Evolutionary conservation across 1,140 invertebrate species (phyloP).

Genomic region (Temnothorax nylanderi): DNA sequence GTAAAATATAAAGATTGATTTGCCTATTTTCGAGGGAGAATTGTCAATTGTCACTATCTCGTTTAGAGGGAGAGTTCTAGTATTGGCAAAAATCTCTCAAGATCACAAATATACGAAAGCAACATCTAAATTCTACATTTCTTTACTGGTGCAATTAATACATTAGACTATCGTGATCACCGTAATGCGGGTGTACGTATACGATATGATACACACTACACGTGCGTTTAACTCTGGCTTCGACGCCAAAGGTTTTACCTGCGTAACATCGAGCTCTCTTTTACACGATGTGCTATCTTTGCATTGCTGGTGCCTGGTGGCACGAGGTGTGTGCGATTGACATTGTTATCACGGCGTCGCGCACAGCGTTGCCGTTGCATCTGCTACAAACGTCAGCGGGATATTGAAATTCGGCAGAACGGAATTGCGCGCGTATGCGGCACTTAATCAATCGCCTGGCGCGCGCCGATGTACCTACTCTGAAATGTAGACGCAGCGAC

Average conservation of each 20-base stretch:
- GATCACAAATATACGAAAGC: neutral
- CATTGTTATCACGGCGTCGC: constrained; percentile 24
- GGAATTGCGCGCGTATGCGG: constrained; percentile 44
- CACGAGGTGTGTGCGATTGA: neutral
- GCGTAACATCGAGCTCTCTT: neutral
- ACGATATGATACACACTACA: neutral
- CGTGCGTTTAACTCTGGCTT: neutral
- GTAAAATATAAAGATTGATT: neutral
- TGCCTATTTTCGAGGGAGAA: neutral
- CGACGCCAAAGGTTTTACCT: neutral
- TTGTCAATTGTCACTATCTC: neutral
- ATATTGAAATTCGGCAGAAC: constrained; percentile 51
- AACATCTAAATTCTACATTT: neutral
- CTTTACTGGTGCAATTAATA: neutral
- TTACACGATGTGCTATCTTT: neutral
- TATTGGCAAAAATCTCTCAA: neutral
- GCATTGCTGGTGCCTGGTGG: too few species aligned
- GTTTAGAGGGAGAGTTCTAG: neutral
- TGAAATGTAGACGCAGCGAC: constrained; percentile 42
- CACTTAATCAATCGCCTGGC: constrained; percentile 62
- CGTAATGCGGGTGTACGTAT: neutral
- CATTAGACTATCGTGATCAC: neutral
- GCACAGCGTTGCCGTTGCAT: constrained; percentile 20
- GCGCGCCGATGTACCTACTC: constrained; percentile 26
- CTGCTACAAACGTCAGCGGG: constrained; percentile 49